Base-by-base conservation (phyloP, 92 coral and sea anemone species). In the Ricordea florida region DNA sequence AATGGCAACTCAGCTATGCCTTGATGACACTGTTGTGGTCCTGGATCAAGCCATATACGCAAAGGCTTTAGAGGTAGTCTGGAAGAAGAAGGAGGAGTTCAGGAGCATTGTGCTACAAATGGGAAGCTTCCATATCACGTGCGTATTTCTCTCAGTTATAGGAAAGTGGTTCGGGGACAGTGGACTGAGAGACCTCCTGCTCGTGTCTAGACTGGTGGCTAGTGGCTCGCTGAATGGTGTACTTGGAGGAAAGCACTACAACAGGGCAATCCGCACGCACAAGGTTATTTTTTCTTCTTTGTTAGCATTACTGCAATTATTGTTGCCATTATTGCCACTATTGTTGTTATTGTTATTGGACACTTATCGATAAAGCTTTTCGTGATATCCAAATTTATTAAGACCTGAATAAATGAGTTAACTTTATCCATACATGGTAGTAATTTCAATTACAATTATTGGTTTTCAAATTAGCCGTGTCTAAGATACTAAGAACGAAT, bases 151-250 rank as follows among this genome's bases (percentile, higher is more conserved):
- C 56, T 24, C 81, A 59, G 81, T 74, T 42, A 74, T 74, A 37
- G 72, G 81, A 50, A 74, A 74, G 47, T 71, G 81, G 14, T 74
- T 74, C 34, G 61, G 81, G n/a, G 81, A 74, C 33, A 46, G 81
- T 59, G 81, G 81, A 15, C 57, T 74, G 35, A 50, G 72, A 74
- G 89, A 84, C 44, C 82, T 84, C 37, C 57, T 84, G 66, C 78
- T 84, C 60, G 84, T 76, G 61, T 71, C 84, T 40, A 72, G 46
- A 28, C 55, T 84, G 58, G 79, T 84, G 16, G 89, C 65, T 25
- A 72, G 68, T 66, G 89, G 89, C 35, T 84, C 89, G 38, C 36
- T 84, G 50, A 84, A 84, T 23, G 89, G 89, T 15, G 89, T 84
- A 46, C 58, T 84, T 21, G 75, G 44, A 45, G 89, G 89, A 21